Evolutionary conservation across 2,888 invertebrate genomes (phyloP).

Genomic region (Ophion costatus): DNA sequence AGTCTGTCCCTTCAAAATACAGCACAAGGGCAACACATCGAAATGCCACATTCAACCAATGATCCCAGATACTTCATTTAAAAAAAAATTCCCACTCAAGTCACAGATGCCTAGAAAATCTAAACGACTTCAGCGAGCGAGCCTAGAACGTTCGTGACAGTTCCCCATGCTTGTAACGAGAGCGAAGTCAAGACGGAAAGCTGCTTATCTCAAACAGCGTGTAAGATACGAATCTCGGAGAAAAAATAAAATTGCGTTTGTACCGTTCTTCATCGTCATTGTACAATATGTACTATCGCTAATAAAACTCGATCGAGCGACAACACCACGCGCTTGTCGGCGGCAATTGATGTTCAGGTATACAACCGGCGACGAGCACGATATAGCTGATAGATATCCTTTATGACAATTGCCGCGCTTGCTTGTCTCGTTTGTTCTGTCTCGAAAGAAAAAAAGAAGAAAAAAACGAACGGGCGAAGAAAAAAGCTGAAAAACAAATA

Average conservation of each 20-base stretch:
- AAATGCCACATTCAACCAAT: too few relatives aligned
- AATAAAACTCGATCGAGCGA: conserved; percentile 76
- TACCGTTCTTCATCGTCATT: conserved; percentile 73
- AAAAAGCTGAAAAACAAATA: conserved; percentile 32
- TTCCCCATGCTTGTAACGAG: neutral
- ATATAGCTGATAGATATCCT: conserved; percentile 64
- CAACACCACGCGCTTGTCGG: conserved; percentile 67
- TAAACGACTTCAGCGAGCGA: neutral
- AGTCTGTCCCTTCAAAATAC: too few relatives aligned
- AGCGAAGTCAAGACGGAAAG: conserved; percentile 64
- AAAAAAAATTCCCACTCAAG: neutral
- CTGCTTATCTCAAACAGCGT: conserved; percentile 70
- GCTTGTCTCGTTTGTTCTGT: conserved; percentile 57
- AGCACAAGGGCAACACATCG: too few relatives aligned
- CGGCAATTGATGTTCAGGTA: conserved; percentile 76
- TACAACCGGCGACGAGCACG: conserved; percentile 61
- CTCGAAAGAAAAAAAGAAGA: conserved; percentile 32
- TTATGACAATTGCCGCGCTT: conserved; percentile 60
- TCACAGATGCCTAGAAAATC: neutral
- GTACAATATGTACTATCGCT: conserved; percentile 74
- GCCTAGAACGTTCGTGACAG: conserved; percentile 14
- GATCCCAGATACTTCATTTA: too few relatives aligned
- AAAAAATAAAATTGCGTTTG: conserved; percentile 68
- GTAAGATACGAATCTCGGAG: conserved; percentile 74
- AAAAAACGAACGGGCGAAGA: neutral